Evolutionary conservation across 1,140 invertebrate genomes (phyloP).

Genomic region (Holcopasites calliopsidis): DNA sequence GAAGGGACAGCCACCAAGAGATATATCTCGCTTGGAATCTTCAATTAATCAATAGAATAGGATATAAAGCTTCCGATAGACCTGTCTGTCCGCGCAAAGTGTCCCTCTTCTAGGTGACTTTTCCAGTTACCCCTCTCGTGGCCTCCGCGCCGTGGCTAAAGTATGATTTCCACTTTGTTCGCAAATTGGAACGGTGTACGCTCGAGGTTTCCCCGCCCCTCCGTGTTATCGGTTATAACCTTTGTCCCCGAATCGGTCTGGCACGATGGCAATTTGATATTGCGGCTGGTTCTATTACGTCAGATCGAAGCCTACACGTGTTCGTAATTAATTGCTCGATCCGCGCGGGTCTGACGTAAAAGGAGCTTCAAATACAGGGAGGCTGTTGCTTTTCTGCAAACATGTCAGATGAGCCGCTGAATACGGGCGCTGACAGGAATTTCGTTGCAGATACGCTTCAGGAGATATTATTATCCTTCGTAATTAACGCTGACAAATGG

Average conservation of each 20-base stretch:
- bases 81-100: conserved; percentile 1
- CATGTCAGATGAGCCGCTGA: too few species aligned
- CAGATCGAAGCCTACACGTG: not conserved
- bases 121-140: not conserved
- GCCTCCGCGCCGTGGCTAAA: not conserved
- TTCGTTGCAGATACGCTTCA: too few species aligned
- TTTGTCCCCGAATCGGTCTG: conserved; percentile 7
- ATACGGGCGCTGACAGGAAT: not conserved
- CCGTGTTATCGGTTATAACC: conserved; percentile 18
- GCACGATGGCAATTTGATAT: not conserved
- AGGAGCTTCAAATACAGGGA: not conserved
- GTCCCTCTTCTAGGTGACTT: not conserved
- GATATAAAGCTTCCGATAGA: not conserved
- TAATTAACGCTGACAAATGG: too few species aligned
- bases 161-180: not conserved
- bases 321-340: conserved; percentile 13
- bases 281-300: not conserved
- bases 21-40: conserved; percentile 36
- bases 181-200: not conserved
- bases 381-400: not conserved
- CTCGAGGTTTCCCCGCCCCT: not conserved
- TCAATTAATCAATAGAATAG: conserved; percentile 39
- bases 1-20: not conserved
- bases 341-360: not conserved
- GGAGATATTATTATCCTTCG: too few species aligned